Conservation (phyloP, 2,113 vertebrate species). For the Pristiophorus japonicus region DNA sequence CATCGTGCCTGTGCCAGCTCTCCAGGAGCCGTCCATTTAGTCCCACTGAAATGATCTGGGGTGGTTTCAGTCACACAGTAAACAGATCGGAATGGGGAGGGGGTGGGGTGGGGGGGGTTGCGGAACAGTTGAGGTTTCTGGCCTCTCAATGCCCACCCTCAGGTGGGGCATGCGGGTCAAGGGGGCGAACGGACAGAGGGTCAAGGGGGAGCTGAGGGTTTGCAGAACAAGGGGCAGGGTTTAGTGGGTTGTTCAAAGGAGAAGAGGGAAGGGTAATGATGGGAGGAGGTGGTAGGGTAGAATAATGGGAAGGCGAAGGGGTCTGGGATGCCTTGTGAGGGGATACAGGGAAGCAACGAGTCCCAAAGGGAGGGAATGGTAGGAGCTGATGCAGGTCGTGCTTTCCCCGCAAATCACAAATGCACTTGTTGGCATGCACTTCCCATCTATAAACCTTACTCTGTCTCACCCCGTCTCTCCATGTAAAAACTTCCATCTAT, state of each 20-base stretch:
- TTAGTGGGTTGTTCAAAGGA: background rate
- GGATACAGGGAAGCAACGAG: background rate
- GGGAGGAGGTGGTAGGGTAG: background rate
- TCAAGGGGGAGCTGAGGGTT: background rate
- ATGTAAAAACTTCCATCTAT: no score
- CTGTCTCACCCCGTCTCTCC: no score
- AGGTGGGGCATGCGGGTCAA: background rate
- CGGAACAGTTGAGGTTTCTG: background rate
- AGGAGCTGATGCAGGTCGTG: background rate
- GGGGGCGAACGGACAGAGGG: background rate
- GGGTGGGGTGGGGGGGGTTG: no score
- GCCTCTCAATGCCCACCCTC: no score
- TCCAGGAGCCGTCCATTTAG: background rate
- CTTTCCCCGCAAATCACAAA: no score
- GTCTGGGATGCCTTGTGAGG: no score
- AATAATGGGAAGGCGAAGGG: background rate
- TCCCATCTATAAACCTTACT: no score
- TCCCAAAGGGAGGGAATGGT: background rate
- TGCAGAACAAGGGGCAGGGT: background rate
- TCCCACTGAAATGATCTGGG: background rate
- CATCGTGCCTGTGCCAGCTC: background rate
- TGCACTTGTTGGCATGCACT: background rate
- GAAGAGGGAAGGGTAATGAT: background rate
- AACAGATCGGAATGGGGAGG: no score
- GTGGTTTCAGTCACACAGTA: no score